phyloP scores from a whole-genome alignment of 2,797 vertebrate genomes.

The Enteromius mattozi region DNA sequence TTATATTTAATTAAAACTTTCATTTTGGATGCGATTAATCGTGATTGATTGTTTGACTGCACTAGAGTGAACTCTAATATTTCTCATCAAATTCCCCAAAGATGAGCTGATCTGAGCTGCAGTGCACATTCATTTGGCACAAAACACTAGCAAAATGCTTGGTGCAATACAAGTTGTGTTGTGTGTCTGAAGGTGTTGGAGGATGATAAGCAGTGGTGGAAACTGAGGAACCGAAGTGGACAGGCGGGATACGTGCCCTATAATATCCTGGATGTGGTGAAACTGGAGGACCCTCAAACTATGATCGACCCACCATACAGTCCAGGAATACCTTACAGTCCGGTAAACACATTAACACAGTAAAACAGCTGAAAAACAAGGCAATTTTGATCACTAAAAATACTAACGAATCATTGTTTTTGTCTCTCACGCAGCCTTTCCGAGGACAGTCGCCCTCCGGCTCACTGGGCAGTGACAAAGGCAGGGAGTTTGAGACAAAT shows the following conservation, averaged over 20 bases:
- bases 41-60: no score
- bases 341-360: not conserved
- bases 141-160: not conserved
- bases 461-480: slow-evolving; percentile 74
- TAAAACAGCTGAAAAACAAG: not conserved
- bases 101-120: not conserved
- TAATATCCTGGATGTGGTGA: slow-evolving; percentile 87
- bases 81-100: not conserved
- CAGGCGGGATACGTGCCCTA: slow-evolving; percentile 91
- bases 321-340: not conserved
- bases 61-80: not conserved
- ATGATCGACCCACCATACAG: slow-evolving; percentile 51
- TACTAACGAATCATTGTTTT: slow-evolving; percentile 34
- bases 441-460: slow-evolving; percentile 24
- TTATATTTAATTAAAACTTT: no score
- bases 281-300: slow-evolving; percentile 76
- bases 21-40: no score
- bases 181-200: slow-evolving; percentile 85
- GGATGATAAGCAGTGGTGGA: slow-evolving; percentile 96
- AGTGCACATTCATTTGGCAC: not conserved
- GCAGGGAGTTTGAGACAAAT: slow-evolving; percentile 69
- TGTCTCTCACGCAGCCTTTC: slow-evolving; percentile 34
- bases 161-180: not conserved
- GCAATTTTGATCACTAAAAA: not conserved
- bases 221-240: slow-evolving; percentile 89